phyloP scores from a whole-genome alignment of 2,113 vertebrate species.

The Thunnus thynnus region DNA sequence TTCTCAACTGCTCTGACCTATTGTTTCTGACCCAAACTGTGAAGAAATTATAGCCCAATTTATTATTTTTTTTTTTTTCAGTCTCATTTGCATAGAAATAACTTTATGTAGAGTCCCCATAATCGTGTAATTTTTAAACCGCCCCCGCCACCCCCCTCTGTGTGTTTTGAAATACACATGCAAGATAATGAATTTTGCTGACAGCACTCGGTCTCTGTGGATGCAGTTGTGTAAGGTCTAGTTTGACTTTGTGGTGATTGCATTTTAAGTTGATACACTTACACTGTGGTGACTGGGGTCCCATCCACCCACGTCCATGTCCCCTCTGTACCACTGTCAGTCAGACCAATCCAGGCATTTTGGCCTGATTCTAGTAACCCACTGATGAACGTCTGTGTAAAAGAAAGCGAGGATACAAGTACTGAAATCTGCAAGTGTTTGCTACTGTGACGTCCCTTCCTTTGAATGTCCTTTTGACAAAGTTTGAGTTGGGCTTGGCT shows the following conservation, averaged over 20 bases:
- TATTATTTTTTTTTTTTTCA: not conserved
- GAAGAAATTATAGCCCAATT: not conserved
- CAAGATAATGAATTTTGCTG: not conserved
- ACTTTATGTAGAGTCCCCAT: not conserved
- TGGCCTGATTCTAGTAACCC: accelerated
- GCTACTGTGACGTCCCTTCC: no score
- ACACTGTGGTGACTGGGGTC: slow-evolving; percentile 20
- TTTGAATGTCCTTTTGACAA: no score
- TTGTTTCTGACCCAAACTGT: slow-evolving; percentile 10
- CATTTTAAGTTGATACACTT: not conserved
- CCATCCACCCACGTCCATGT: slow-evolving; percentile 68
- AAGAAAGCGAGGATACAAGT: not conserved
- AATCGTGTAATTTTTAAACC: not conserved
- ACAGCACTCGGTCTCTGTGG: not conserved
- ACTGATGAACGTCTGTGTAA: slow-evolving; percentile 22
- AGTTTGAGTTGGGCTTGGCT: no score
- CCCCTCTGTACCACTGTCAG: slow-evolving; percentile 41
- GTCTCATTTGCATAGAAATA: slow-evolving; percentile 14
- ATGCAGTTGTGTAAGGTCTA: not conserved
- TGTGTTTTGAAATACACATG: slow-evolving; percentile 13
- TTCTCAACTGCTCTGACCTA: not conserved
- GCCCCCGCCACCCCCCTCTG: not conserved
- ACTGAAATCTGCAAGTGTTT: no score
- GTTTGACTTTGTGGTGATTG: not conserved
- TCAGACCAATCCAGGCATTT: slow-evolving; percentile 66